Base-by-base conservation (phyloP, 2,888 invertebrate species). In the Tortricodes alternella region DNA sequence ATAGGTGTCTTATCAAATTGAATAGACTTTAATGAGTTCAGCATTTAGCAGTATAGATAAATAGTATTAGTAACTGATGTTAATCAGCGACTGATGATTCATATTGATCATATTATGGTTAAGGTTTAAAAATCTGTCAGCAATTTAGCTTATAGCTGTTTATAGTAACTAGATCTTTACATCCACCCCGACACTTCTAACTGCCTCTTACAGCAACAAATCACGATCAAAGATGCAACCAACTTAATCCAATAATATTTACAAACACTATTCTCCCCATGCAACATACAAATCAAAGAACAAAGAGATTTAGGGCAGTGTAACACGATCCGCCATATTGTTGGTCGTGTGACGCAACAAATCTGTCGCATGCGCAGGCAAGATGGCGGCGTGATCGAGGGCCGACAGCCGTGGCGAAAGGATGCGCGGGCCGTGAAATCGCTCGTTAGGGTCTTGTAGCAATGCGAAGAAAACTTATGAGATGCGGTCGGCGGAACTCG, bases 361-460 rank as follows among this genome's bases (percentile, higher is more conserved):
- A 80, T 83, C 76, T 85, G 84, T 85, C 84, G 80, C 79, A 79
- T 74, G 71, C 74, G 68, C 71, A 64, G 62, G 62, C 74, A 80
- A 80, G 69, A 82, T 78, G 82, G 79, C 76, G 69, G 64, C 68
- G 74, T 80, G 83, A 83, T 83, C 80, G 79, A 81, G 78, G 69
- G 76, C 71, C 74, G 79, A 85, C 85, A 83, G 77, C 83, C 85
- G 79, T 86, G 78, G 78, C 85, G 86, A 89, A 89, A 88, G 85
- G 88, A 89, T 87, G 89, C 84, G 84, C 86, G 68, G 73, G 73
- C 79, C 82, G 83, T 85, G 85, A 84, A 89, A 89, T 87, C 80
- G 76, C 78, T 80, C 78, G 83, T 83, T 85, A 83, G 73, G 69
- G 72, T 71, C 70, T 73, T 73, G 71, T 74, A 29, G 46, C 59